Evolutionary conservation across 1,140 invertebrate species (phyloP).

Genomic region (Onthophagus taurus): DNA sequence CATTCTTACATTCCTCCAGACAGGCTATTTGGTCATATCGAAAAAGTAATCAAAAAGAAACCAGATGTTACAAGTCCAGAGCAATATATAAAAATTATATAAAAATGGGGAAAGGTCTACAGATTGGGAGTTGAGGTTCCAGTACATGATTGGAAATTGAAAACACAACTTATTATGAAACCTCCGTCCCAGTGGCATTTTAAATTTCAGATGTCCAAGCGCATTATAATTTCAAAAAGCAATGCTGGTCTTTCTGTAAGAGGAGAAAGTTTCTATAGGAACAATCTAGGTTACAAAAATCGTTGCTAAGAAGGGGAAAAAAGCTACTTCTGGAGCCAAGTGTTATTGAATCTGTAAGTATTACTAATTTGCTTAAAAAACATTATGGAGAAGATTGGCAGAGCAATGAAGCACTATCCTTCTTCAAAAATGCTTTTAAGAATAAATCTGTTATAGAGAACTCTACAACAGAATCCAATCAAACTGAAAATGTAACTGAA

Average conservation of each 20-base stretch:
- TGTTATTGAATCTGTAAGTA: constrained; percentile 3
- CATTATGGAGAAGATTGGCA: background rate
- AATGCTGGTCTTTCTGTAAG: constrained; percentile 4
- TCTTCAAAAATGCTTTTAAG: no score
- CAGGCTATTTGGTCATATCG: constrained; percentile 26
- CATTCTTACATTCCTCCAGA: constrained; percentile 31
- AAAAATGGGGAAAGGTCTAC: background rate
- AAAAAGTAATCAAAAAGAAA: constrained; percentile 25
- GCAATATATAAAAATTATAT: constrained; percentile 6
- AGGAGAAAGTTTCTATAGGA: constrained; percentile 5
- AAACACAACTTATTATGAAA: constrained; percentile 2
- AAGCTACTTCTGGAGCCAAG: constrained; percentile 2
- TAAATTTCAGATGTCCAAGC: constrained; percentile 6
- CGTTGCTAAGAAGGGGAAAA: background rate
- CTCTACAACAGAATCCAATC: no score
- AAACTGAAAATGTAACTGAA: no score
- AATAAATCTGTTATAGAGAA: no score
- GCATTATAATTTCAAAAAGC: constrained; percentile 5
- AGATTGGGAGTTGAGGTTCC: background rate
- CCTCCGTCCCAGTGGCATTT: background rate
- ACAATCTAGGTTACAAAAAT: background rate
- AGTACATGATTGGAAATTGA: background rate
- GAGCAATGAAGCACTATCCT: background rate
- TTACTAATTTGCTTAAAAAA: constrained; percentile 1
- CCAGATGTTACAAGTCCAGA: constrained; percentile 18